Conservation (phyloP, 2,113 vertebrate species). For the Pelecanus crispus region DNA sequence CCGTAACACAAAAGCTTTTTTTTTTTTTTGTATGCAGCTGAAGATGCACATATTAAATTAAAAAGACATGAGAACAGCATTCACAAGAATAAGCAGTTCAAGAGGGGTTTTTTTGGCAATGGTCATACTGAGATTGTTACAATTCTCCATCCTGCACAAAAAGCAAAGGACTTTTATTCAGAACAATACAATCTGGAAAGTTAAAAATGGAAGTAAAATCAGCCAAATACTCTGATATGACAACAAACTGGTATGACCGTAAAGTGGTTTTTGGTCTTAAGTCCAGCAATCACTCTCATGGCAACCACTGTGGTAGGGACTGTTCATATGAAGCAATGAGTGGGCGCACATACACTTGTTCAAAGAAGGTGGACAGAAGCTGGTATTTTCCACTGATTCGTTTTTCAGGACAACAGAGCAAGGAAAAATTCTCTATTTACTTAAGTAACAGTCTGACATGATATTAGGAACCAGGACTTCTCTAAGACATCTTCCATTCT, state of each 20-base stretch:
- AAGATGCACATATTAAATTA: neutral
- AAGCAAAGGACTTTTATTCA: conserved; percentile 22
- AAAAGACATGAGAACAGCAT: neutral
- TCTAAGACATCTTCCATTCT: neutral
- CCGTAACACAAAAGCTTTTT: neutral
- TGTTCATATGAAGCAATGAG: neutral
- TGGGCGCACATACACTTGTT: neutral
- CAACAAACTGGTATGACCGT: neutral
- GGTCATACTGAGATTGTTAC: neutral
- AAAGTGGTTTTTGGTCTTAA: neutral
- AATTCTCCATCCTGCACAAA: neutral
- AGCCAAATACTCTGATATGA: neutral
- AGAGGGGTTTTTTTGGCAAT: accelerated
- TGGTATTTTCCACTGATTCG: neutral
- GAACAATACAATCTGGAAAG: neutral
- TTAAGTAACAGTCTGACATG: accelerated
- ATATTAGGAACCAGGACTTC: neutral
- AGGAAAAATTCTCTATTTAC: neutral
- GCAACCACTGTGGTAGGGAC: neutral
- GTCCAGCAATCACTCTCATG: neutral
- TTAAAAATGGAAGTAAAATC: neutral
- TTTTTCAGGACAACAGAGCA: neutral
- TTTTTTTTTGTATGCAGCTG: neutral
- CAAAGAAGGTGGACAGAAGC: neutral
- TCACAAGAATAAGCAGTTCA: neutral